Conservation (phyloP, 2,113 vertebrate species). For the Chaetodon trifascialis region DNA sequence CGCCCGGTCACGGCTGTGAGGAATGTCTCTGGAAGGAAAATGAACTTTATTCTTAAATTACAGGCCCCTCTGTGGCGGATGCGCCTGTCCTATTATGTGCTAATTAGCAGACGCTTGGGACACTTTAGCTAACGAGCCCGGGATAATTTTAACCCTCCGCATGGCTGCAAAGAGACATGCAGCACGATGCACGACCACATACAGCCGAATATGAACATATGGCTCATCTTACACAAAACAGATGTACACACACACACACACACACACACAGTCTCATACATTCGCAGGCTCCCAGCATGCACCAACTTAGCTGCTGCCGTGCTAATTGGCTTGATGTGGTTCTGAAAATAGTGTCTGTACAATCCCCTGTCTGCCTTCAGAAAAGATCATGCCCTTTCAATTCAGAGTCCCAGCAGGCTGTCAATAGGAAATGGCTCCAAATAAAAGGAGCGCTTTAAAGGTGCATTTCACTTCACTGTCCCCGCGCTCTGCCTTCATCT, state of each 20-base stretch:
- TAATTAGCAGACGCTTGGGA: slow-evolving; percentile 83
- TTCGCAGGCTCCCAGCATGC: slow-evolving; percentile 68
- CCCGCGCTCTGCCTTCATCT: not conserved
- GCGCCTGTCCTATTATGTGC: slow-evolving; percentile 81
- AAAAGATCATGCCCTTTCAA: slow-evolving; percentile 78
- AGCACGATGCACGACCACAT: slow-evolving; percentile 40
- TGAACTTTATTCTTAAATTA: slow-evolving; percentile 79
- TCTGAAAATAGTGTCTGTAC: slow-evolving; percentile 75
- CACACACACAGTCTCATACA: slow-evolving; percentile 42
- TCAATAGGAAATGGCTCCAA: slow-evolving; percentile 50
- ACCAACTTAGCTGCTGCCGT: slow-evolving; percentile 70
- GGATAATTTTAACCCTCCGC: slow-evolving; percentile 80
- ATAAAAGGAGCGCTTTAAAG: slow-evolving; percentile 59
- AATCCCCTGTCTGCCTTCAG: slow-evolving; percentile 66
- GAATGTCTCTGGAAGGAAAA: slow-evolving; percentile 73
- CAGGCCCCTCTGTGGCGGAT: slow-evolving; percentile 72
- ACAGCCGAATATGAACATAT: slow-evolving; percentile 64
- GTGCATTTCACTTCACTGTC: slow-evolving; percentile 49
- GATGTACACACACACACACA: slow-evolving; percentile 24
- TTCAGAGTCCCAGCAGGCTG: slow-evolving; percentile 69
- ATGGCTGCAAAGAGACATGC: slow-evolving; percentile 51
- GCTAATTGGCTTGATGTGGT: slow-evolving; percentile 82
- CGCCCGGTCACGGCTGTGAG: slow-evolving; percentile 66
- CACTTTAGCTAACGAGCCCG: slow-evolving; percentile 79
- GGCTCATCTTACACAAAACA: slow-evolving; percentile 58